Evolutionary conservation across 2,888 invertebrate genomes (phyloP), one percentile per base, ranked within the genome.

Genomic region (Nowickia ferox): DNA sequence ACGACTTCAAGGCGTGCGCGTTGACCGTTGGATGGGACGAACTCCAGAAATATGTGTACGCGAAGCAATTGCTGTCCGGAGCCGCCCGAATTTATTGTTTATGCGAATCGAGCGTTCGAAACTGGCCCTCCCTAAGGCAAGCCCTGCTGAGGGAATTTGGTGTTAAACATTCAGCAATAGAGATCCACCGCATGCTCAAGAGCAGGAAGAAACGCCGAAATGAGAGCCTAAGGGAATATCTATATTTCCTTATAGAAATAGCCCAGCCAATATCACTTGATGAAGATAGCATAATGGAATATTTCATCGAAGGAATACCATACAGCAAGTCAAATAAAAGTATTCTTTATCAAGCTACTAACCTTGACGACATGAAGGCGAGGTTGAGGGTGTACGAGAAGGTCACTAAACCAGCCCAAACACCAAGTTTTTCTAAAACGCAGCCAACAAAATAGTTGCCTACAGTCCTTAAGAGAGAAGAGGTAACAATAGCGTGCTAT

Each of bases 11-110:
- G 13, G 53, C 48, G 40, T 55, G 75, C 17, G 87, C 87, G 10
- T 48, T 48, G 2, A 80, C 75, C 0, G 77, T 84, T 0, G 69
- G 51, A 1, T 86, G 87, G 83, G 84, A 80, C 46, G 61, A 57
- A 9, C 9, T 87, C 22, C 83, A 86, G 22, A 86, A 84, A 48
- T 86, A 65, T 44, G 63, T 87, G 17, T 84, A 85, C 51, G 61
- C 53, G 1, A 81, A 53, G 10, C 81, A 81, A 15, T 17, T 84
- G 19, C 40, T 84, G 30, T 87, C 84, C 15, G 84, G 84, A 4
- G 83, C 84, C 4, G 87, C 86, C 5, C 86, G 61, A 55, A 61
- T 87, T 11, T 86, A 76, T 65, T 51, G 84, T 15, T 63, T 84
- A 1, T 69, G 84, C 53, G 81, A 84, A 40, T 4, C 48, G 1